phyloP scores from a whole-genome alignment of 2,113 vertebrate species.

The Haemorhous mexicanus region DNA sequence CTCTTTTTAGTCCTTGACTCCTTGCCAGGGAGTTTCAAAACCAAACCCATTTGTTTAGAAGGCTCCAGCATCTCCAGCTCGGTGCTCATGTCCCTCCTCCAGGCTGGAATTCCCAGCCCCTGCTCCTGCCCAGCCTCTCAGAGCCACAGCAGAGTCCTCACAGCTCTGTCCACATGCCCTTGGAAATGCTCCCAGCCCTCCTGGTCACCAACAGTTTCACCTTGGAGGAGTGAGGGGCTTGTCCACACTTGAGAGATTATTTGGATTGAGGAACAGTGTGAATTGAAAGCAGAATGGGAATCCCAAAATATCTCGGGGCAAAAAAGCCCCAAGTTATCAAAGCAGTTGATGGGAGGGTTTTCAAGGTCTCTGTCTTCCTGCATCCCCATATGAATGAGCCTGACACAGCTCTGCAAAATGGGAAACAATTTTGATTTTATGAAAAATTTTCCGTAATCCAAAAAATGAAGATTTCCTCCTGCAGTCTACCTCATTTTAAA shows the following conservation, averaged over 20 bases:
- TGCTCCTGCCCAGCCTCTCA: fast-evolving
- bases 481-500: not conserved
- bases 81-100: fast-evolving
- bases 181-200: not conserved
- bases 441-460: not conserved
- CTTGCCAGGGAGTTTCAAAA: not conserved
- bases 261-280: not conserved
- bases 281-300: not conserved
- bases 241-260: not conserved
- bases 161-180: not conserved
- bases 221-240: not conserved
- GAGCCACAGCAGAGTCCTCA: not conserved
- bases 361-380: not conserved
- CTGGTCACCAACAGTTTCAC: not conserved
- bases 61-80: not conserved
- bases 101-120: not conserved
- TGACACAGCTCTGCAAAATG: not conserved
- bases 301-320: not conserved
- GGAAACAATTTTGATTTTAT: not conserved
- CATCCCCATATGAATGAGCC: fast-evolving
- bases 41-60: not conserved
- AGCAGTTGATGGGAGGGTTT: not conserved
- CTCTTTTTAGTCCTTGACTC: not conserved
- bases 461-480: not conserved
- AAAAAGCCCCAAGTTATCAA: not conserved